Base-by-base conservation (phyloP, 2,113 vertebrate species). In the Apodemus sylvaticus region DNA sequence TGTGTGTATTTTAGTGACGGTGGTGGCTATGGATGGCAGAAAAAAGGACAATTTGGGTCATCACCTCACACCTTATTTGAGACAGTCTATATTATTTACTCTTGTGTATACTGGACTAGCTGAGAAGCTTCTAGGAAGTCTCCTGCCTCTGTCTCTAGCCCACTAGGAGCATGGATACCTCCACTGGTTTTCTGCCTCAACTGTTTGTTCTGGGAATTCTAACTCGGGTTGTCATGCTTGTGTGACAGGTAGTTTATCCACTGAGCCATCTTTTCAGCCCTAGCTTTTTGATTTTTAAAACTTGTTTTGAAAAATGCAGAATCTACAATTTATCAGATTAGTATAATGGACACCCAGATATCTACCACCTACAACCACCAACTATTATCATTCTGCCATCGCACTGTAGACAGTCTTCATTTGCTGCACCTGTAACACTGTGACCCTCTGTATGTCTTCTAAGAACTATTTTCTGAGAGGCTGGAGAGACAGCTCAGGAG, bases 281-380 rank as follows among this genome's bases (percentile, higher is more conserved):
- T 45, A 85, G 39, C 42, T 36, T 34, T 86, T 86, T 68, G 31
- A 71, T 77, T 71, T 66, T 62, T 36, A 55, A 71, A 71, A 79
- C 31, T 93, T 34, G 86, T 86, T 91, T 86, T 93, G 77, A 89
- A 91, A 89, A 91, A 86, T 55, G 62, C 82, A 91, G 89, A 93
- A 70, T 17, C n/a, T 62, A 83, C 3, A 93, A 93, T 31, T 7
- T 45, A 86, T 48, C 53, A 45, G 11, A 39, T 5, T 29, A 62
- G n/a, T 71, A 31, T 55, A 70, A 70, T 31, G 31, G 73, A 31
- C n/a, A 58, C 53, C 64, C 71, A 14, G 60, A 48, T 36, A 48
- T 45, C 66, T 36, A 68, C 42, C 42, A 36, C 48, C 31, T 68
- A 13, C 45, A 16, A 68, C 77, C 31, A 53, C 36, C 39, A 16